Base-by-base conservation (phyloP, 64 coral and sea anemone species). In the Montipora sp. region DNA sequence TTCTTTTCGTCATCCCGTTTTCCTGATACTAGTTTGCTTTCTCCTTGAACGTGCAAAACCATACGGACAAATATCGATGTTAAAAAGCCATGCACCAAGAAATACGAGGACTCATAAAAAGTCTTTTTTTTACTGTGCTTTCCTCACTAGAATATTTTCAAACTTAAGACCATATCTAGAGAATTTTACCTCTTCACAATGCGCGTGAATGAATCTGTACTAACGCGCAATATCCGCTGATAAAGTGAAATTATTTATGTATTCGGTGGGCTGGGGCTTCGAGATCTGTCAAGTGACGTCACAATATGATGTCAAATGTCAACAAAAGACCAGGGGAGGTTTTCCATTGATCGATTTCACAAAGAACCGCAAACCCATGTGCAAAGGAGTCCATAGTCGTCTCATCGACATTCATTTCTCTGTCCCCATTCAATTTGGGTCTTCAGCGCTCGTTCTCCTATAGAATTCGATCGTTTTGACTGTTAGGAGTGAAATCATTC, bases 301-400 rank as follows among this genome's bases (percentile, higher is more conserved):
- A 97, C 95, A 97, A 97, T 97, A 58, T 93, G 95, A 97, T 97
- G 95, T 97, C 95, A 94, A 97, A 89, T 97, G 95, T 97, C 92
- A 97, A 97, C 95, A 97, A 97, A 93, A 91, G 95, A 83, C 83
- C 59, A 90, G 92, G 92, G 89, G 88, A 94, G 92, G 90, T 84
- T 94, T 87, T 94, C 95, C 95, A 97, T 97, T 97, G 95, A 97
- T 94, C 91, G 80, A 94, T 94, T 94, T 91, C 88, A 91, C 80
- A 97, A 96, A 97, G 95, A 97, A 97, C 95, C 95, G 95, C 95
- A 84, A 89, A 67, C 89, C 82, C 82, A 85, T 85, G 82, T 85
- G 82, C 63, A 36, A 85, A 71, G 47, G 18, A 71, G 63, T 85
- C 9, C 61, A 71, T 51, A 16, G 63, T 85, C 12, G 65, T 20